Evolutionary conservation across 2,888 invertebrate species (phyloP).

Genomic region (Syritta pipiens): DNA sequence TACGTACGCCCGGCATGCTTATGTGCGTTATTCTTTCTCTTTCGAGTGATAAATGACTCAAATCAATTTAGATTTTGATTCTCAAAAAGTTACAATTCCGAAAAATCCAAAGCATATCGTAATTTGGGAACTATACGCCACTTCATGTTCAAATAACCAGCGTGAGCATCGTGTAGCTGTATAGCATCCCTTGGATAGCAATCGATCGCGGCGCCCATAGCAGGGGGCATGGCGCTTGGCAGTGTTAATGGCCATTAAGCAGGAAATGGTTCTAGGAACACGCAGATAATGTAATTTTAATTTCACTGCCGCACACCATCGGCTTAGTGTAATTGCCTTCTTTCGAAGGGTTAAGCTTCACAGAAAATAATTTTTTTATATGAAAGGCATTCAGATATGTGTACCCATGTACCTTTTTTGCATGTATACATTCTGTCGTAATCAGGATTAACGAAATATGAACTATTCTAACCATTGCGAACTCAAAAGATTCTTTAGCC

Average conservation of each 20-base stretch:
- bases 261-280: slow-evolving; percentile 35
- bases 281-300: slow-evolving; percentile 56
- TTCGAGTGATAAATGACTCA: slow-evolving; percentile 31
- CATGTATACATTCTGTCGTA: slow-evolving; percentile 1
- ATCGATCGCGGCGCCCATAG: background rate
- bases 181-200: slow-evolving; percentile 1
- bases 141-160: no score
- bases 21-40: slow-evolving; percentile 24
- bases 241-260: slow-evolving; percentile 41
- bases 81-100: slow-evolving; percentile 2
- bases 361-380: no score
- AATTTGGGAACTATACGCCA: slow-evolving; percentile 43
- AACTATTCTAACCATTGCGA: slow-evolving; percentile 1
- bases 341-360: slow-evolving; percentile 6
- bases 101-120: slow-evolving; percentile 53
- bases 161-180: no score
- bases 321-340: slow-evolving; percentile 35
- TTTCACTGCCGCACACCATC: slow-evolving; percentile 50
- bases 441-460: background rate
- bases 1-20: slow-evolving; percentile 2
- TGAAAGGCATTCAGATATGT: no score
- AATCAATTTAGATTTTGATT: background rate
- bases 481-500: no score
- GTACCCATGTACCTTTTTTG: no score
- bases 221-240: slow-evolving; percentile 9